Conservation (phyloP, 2,797 vertebrate genomes). For the Pangasius sanitwongsei region DNA sequence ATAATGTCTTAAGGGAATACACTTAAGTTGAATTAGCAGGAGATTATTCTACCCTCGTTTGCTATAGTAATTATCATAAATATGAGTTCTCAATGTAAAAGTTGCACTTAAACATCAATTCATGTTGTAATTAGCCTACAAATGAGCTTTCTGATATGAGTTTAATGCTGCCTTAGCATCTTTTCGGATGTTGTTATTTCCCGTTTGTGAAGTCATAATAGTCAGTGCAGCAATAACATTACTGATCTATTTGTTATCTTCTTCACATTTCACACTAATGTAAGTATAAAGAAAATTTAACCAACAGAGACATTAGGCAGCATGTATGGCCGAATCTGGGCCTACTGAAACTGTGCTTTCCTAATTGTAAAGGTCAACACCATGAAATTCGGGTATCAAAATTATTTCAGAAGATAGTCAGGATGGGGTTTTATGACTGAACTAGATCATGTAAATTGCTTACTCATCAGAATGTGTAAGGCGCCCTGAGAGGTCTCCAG, state of each 20-base stretch:
- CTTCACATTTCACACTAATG: background rate
- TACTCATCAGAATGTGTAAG: constrained; percentile 20
- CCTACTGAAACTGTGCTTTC: background rate
- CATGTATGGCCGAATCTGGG: background rate
- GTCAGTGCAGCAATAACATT: background rate
- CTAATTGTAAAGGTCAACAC: background rate
- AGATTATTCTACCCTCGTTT: background rate
- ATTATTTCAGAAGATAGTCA: background rate
- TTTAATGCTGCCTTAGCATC: background rate
- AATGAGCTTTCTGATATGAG: background rate
- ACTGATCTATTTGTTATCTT: background rate
- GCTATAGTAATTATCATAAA: background rate
- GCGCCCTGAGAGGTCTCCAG: background rate
- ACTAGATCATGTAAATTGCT: background rate
- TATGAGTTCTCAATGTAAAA: background rate
- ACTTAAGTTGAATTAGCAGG: background rate
- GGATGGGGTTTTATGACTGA: background rate
- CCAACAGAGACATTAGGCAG: background rate
- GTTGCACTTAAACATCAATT: background rate
- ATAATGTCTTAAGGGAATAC: constrained; percentile 31
- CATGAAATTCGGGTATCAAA: background rate
- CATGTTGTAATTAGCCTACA: background rate
- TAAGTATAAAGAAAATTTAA: background rate
- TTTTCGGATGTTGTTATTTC: background rate
- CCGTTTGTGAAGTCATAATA: background rate